Percentiles rank a stretch among this genome's conserved stretches.
phyloP scores from a whole-genome alignment of 2,113 vertebrate species.

The Clarias magur region DNA sequence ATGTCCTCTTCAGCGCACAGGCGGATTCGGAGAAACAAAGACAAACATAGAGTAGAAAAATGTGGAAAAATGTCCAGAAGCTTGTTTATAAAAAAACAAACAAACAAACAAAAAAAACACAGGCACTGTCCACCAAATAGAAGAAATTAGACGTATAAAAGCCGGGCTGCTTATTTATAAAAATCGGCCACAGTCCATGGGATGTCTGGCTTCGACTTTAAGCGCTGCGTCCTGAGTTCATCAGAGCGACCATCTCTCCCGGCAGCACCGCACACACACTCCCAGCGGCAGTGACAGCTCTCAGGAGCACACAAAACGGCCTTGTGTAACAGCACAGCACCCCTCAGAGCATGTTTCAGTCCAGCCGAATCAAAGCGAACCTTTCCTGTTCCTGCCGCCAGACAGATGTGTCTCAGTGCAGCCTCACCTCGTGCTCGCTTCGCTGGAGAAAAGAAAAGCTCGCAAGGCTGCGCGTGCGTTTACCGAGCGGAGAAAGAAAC shows the following conservation, averaged over 20 bases:
- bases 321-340: not conserved
- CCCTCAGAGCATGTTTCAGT: not conserved
- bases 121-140: not conserved
- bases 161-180: not conserved
- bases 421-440: not conserved
- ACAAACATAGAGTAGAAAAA: not conserved
- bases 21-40: constrained; percentile 1
- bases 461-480: not conserved
- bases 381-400: not conserved
- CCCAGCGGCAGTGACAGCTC: constrained; percentile 10
- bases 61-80: not conserved
- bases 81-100: not conserved
- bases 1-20: constrained; percentile 5
- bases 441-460: not conserved
- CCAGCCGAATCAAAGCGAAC: not conserved
- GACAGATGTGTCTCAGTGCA: not conserved
- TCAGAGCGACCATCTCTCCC: constrained; percentile 4
- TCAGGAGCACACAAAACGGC: not conserved
- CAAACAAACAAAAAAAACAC: too few species aligned
- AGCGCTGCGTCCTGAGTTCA: not conserved
- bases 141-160: not conserved
- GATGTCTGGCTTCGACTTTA: not conserved
- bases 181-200: not conserved
- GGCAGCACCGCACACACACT: not conserved
- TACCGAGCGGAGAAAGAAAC: not conserved